These are phyloP conservation scores for Boloria selene DNA, from an alignment of 2,888 invertebrate genomes.

Conservation along the genomic window DNA sequence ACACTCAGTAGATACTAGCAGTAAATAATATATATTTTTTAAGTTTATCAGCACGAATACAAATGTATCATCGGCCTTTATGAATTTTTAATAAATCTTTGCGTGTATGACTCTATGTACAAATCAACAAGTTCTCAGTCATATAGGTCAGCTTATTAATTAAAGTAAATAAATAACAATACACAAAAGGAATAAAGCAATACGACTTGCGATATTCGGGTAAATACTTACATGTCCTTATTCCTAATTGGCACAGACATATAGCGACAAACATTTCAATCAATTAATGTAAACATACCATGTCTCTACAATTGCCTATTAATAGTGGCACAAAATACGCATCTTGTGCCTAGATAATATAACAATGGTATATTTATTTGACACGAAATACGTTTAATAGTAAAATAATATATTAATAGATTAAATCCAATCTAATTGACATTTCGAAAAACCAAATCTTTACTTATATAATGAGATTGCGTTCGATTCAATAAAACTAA, in stretches of 20 bases:
- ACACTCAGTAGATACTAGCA: too few species aligned
- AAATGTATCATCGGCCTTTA: too few species aligned
- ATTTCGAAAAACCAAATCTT: too few species aligned
- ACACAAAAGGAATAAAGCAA: neutral
- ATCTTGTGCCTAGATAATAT: neutral
- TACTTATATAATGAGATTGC: too few species aligned
- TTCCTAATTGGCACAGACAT: conserved; percentile 72
- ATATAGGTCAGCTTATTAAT: neutral
- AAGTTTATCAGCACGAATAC: too few species aligned
- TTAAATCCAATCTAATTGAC: too few species aligned
- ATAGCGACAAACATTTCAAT: conserved; percentile 44
- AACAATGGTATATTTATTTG: neutral
- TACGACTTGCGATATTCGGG: conserved; percentile 14
- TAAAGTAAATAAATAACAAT: neutral
- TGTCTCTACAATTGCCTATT: neutral
- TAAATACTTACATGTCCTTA: conserved; percentile 75
- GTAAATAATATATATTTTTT: too few species aligned
- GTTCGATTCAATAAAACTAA: too few species aligned
- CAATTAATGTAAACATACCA: conserved; percentile 11
- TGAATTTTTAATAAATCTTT: too few species aligned
- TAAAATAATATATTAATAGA: too few species aligned
- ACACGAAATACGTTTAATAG: too few species aligned
- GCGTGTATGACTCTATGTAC: too few species aligned
- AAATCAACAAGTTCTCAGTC: neutral
- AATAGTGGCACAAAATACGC: neutral